These are phyloP conservation scores for Hemicrepidius hirtus DNA, from an alignment of 2,888 invertebrate species.

Conservation along the genomic window DNA sequence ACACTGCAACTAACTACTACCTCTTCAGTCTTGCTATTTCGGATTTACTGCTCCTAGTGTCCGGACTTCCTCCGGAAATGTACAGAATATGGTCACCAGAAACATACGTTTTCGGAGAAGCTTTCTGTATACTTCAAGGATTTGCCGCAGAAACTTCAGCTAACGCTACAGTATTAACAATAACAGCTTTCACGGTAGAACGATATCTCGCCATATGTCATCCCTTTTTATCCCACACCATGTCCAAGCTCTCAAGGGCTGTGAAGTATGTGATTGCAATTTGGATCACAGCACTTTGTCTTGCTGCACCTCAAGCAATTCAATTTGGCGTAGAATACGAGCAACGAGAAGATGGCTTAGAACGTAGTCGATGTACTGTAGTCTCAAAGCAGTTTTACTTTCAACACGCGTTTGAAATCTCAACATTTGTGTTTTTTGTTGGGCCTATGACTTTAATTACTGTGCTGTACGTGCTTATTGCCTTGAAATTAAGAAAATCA, in stretches of 20 bases:
- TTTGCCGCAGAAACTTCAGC: slow-evolving; percentile 87
- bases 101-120: slow-evolving; percentile 86
- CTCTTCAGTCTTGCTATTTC: slow-evolving; percentile 90
- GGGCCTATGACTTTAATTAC: slow-evolving; percentile 91
- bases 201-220: slow-evolving; percentile 83
- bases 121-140: slow-evolving; percentile 86
- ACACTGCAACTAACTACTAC: slow-evolving; percentile 87
- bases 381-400: slow-evolving; percentile 73
- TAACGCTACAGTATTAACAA: slow-evolving; percentile 83
- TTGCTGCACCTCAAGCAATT: slow-evolving; percentile 83
- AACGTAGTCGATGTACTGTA: slow-evolving; percentile 71
- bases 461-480: slow-evolving; percentile 86
- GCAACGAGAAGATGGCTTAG: slow-evolving; percentile 66
- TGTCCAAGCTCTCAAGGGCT: slow-evolving; percentile 91
- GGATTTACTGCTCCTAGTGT: slow-evolving; percentile 84
- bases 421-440: slow-evolving; percentile 88
- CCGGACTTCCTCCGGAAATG: slow-evolving; percentile 90
- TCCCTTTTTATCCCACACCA: slow-evolving; percentile 84
- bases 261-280: slow-evolving; percentile 86
- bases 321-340: slow-evolving; percentile 71
- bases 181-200: slow-evolving; percentile 83
- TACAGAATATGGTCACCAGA: slow-evolving; percentile 86
- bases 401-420: slow-evolving; percentile 85
- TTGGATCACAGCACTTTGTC: slow-evolving; percentile 85
- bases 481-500: slow-evolving; percentile 81